A percentile compares a stretch with the other conserved stretches of the same genome.
These are phyloP conservation scores for Megalops atlanticus DNA, from an alignment of 2,113 vertebrate species.

Conservation along the genomic window DNA sequence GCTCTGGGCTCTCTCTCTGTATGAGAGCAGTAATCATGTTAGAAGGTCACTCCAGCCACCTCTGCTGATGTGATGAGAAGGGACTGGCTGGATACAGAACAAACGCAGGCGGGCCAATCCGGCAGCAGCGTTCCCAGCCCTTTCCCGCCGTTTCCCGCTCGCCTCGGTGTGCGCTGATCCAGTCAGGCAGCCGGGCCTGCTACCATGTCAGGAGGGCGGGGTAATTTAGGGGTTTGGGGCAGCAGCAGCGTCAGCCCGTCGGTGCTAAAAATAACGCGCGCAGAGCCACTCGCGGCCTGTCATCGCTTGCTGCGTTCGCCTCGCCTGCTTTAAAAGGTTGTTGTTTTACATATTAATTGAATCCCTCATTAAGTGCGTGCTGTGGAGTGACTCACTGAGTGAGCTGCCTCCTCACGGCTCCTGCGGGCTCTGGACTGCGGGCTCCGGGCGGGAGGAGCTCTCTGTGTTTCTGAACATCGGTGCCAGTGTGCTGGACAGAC, in stretches of 20 bases:
- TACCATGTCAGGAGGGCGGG: not conserved
- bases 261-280: not conserved
- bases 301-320: not conserved
- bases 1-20: too few species aligned
- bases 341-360: not conserved
- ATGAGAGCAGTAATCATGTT: slow-evolving; percentile 5
- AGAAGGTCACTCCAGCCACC: slow-evolving; percentile 4
- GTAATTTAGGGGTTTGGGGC: not conserved
- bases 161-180: not conserved
- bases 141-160: slow-evolving; percentile 37
- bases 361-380: not conserved
- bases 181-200: not conserved
- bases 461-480: not conserved
- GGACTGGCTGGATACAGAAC: slow-evolving; percentile 57
- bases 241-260: too few species aligned
- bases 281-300: not conserved
- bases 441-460: not conserved
- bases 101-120: slow-evolving; percentile 50
- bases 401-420: not conserved
- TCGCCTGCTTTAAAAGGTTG: not conserved
- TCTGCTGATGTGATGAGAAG: slow-evolving; percentile 56
- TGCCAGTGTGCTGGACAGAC: not conserved
- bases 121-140: slow-evolving; percentile 58
- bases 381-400: not conserved
- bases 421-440: too few species aligned